Conservation (phyloP, 1,140 invertebrate species). For the Drosophila sproati region DNA sequence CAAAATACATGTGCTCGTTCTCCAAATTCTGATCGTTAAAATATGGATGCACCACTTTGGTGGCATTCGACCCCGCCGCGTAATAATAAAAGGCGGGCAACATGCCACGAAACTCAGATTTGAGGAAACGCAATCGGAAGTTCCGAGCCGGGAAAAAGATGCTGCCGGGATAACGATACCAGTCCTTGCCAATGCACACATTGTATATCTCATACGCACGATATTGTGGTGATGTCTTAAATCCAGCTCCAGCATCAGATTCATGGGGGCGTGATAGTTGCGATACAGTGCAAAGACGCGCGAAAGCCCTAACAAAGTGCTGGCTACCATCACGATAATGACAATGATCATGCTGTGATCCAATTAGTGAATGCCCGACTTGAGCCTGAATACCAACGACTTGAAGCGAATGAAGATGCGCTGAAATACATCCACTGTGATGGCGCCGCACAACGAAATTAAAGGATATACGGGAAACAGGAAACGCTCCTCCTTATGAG, state of each 20-base stretch:
- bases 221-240: conserved; percentile 69
- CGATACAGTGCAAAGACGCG: conserved; percentile 87
- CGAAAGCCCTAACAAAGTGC: conserved; percentile 87
- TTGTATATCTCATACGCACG: conserved; percentile 87
- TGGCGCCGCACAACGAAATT: conserved; percentile 93
- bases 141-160: conserved; percentile 95
- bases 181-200: conserved; percentile 98
- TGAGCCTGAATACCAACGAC: conserved; percentile 84
- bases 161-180: conserved; percentile 97
- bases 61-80: conserved; percentile 87
- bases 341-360: conserved; percentile 90
- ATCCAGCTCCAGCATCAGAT: conserved; percentile 93
- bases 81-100: conserved; percentile 94
- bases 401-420: conserved; percentile 90
- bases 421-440: conserved; percentile 92
- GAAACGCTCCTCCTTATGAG: conserved; percentile 96
- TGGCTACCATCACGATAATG: conserved; percentile 87
- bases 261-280: conserved; percentile 95
- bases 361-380: conserved; percentile 89
- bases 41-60: conserved; percentile 91
- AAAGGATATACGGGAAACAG: conserved; percentile 98
- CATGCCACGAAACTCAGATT: conserved; percentile 96
- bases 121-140: conserved; percentile 93
- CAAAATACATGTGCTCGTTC: conserved; percentile 91
- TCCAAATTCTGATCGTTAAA: conserved; percentile 98